Percentiles rank a stretch among this genome's conserved stretches.
These are phyloP conservation scores for Tethea ocularis DNA, from an alignment of 2,888 invertebrate species.

Conservation along the genomic window DNA sequence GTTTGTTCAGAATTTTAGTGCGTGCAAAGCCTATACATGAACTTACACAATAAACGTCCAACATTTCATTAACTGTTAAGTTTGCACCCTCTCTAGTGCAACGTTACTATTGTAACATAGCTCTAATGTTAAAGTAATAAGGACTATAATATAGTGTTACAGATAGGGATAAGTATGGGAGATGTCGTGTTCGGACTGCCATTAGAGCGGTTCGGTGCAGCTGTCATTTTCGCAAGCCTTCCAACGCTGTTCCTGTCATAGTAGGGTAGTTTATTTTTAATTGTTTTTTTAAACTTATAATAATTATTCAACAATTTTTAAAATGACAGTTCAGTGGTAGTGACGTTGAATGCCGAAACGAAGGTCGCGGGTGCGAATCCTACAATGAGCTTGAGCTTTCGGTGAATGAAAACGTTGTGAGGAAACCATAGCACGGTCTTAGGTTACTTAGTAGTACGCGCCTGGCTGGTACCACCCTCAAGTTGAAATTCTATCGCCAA, in stretches of 20 bases:
- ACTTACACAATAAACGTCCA: constrained; percentile 6
- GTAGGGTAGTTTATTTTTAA: constrained; percentile 13
- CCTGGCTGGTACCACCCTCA: no score
- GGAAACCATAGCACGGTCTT: no score
- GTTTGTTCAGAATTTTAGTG: neutral
- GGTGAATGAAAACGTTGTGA: no score
- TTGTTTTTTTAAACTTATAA: constrained; percentile 5
- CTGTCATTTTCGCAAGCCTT: constrained; percentile 64
- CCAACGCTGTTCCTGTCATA: constrained; percentile 9
- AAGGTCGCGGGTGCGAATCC: no score
- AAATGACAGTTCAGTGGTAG: no score
- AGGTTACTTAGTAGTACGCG: no score
- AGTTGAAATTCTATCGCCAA: no score
- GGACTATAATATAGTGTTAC: constrained; percentile 18
- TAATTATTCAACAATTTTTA: no score
- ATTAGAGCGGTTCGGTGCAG: constrained; percentile 57
- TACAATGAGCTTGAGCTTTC: no score
- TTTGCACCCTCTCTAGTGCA: constrained; percentile 33
- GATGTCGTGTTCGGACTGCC: constrained; percentile 42
- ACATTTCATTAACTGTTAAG: constrained; percentile 23
- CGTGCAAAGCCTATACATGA: constrained; percentile 4
- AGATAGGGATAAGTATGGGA: constrained; percentile 23
- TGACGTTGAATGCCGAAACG: no score
- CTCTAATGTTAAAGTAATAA: constrained; percentile 24
- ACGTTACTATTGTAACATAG: constrained; percentile 18